Evolutionary conservation across 2,888 invertebrate genomes (phyloP).

Genomic region (Iselma pallidipennis): DNA sequence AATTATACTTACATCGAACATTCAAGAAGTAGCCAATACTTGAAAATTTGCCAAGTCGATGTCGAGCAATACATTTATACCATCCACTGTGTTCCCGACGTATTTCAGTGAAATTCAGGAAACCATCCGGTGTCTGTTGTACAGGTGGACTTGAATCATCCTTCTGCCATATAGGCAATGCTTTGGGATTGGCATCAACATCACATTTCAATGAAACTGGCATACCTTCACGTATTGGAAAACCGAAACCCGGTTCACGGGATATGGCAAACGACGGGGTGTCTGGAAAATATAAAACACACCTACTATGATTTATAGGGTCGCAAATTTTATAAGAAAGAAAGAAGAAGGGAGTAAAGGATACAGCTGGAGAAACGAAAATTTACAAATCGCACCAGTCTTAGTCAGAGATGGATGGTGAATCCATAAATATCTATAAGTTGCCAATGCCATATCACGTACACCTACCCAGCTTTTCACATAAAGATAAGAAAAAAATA

Average conservation of each 20-base stretch:
- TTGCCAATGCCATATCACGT: neutral
- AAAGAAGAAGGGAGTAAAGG: neutral
- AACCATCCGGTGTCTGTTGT: constrained; percentile 75
- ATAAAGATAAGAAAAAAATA: neutral
- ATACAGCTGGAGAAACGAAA: neutral
- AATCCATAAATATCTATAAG: neutral
- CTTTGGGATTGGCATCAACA: constrained; percentile 91
- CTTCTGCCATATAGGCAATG: constrained; percentile 81
- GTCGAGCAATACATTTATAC: constrained; percentile 88
- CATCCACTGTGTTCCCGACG: constrained; percentile 83
- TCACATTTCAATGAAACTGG: constrained; percentile 89
- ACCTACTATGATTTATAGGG: constrained; percentile 12
- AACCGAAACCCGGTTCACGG: constrained; percentile 90
- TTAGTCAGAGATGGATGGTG: constrained; percentile 1
- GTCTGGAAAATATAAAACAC: constrained; percentile 60
- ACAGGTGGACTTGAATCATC: constrained; percentile 59
- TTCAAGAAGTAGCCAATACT: constrained; percentile 91
- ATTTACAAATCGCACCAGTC: constrained; percentile 3
- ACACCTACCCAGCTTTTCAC: neutral
- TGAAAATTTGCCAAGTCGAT: constrained; percentile 82
- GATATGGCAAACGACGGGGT: constrained; percentile 92
- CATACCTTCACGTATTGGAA: constrained; percentile 85
- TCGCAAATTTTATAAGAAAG: constrained; percentile 11
- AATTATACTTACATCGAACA: constrained; percentile 76
- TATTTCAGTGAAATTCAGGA: constrained; percentile 83